Percentiles rank a stretch among this genome's conserved stretches.
phyloP scores from a whole-genome alignment of 2,113 vertebrate genomes.

The Leucoraja erinaceus region DNA sequence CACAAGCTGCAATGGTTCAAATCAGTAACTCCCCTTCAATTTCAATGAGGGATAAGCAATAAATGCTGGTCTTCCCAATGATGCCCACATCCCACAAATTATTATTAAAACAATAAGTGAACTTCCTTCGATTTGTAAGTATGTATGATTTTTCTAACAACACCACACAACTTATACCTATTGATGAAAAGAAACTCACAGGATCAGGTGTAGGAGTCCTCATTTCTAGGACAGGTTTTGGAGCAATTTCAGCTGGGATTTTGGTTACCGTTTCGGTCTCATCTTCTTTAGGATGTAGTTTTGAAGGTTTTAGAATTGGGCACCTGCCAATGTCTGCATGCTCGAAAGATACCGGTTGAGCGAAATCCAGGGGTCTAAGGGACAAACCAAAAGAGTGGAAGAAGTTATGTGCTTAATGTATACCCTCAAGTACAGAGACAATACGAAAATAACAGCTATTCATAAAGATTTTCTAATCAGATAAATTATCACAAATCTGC shows the following conservation, averaged over 20 bases:
- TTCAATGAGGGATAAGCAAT: too few species aligned
- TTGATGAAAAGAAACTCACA: constrained; percentile 57
- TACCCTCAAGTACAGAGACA: background rate
- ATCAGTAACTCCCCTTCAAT: too few species aligned
- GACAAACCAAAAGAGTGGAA: constrained; percentile 37
- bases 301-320: constrained; percentile 54
- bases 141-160: background rate
- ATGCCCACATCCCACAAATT: too few species aligned
- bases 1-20: too few species aligned
- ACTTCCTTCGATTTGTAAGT: background rate
- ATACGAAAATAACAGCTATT: background rate
- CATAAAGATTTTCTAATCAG: background rate
- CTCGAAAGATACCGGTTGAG: constrained; percentile 77
- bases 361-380: constrained; percentile 84
- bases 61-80: background rate
- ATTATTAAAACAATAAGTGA: background rate
- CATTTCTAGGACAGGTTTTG: constrained; percentile 43
- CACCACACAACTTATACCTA: background rate
- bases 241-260: constrained; percentile 41
- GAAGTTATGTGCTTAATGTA: background rate
- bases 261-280: constrained; percentile 45
- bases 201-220: constrained; percentile 40
- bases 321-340: constrained; percentile 91
- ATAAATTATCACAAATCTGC: background rate
- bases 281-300: constrained; percentile 46